Evolutionary conservation across 2,888 invertebrate genomes (phyloP).

Genomic region (Drosophila nr. fundita): DNA sequence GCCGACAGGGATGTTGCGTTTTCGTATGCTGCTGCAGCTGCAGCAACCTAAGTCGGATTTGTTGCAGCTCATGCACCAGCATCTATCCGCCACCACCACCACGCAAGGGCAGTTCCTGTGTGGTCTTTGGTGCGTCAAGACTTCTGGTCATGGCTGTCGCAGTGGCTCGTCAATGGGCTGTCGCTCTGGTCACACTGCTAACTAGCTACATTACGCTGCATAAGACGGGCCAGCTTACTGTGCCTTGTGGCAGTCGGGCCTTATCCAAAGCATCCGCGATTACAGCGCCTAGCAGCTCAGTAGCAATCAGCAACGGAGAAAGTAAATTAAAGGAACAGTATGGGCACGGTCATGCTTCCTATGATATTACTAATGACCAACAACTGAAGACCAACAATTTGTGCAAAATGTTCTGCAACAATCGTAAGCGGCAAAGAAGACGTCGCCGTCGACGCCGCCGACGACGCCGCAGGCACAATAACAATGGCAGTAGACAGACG

Average conservation of each 20-base stretch:
- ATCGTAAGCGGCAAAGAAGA: slow-evolving; percentile 62
- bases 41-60: slow-evolving; percentile 19
- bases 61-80: slow-evolving; percentile 15
- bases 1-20: slow-evolving; percentile 71
- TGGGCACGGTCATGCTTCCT: slow-evolving; percentile 48
- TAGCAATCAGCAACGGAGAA: slow-evolving; percentile 5
- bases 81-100: slow-evolving; percentile 11
- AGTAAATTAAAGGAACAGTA: slow-evolving; percentile 46
- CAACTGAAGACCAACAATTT: slow-evolving; percentile 70
- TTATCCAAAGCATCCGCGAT: slow-evolving; percentile 15
- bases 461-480: slow-evolving; percentile 56
- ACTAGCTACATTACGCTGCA: slow-evolving; percentile 37
- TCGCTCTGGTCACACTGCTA: slow-evolving; percentile 42
- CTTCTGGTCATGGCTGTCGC: slow-evolving; percentile 34
- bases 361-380: slow-evolving; percentile 69
- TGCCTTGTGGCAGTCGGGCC: slow-evolving; percentile 13
- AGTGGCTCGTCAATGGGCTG: slow-evolving; percentile 46
- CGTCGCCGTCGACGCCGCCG: slow-evolving; percentile 62
- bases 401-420: slow-evolving; percentile 70
- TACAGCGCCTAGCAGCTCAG: slow-evolving; percentile 13
- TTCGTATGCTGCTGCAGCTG: slow-evolving; percentile 55
- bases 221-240: slow-evolving; percentile 11
- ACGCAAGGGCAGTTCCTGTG: slow-evolving; percentile 18
- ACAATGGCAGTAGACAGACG: slow-evolving; percentile 18
- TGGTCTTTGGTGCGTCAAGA: slow-evolving; percentile 22